Percentiles rank a stretch among this genome's conserved stretches.
phyloP scores from a whole-genome alignment of 1,140 invertebrate genomes.

The Dinoponera quadriceps region DNA sequence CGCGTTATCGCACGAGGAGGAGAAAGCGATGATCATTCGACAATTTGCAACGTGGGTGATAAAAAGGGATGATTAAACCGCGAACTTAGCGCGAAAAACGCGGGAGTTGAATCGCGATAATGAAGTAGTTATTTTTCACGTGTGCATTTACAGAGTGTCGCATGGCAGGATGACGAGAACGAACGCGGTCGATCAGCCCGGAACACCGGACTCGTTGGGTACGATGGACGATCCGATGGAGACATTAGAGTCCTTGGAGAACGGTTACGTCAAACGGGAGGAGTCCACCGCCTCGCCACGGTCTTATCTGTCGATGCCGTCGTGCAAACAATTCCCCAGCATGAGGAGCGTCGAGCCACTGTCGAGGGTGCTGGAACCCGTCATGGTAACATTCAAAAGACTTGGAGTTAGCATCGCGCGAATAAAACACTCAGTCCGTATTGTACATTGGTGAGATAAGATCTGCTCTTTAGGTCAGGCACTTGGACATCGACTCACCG shows the following conservation, averaged over 20 bases:
- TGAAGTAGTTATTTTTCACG: conserved; percentile 1
- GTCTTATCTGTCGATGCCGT: conserved; percentile 93
- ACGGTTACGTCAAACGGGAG: conserved; percentile 73
- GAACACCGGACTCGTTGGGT: conserved; percentile 72
- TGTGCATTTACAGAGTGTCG: conserved; percentile 57
- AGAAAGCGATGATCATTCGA: conserved; percentile 15
- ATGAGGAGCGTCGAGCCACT: conserved; percentile 90
- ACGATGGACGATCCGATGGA: conserved; percentile 69
- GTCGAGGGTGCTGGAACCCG: conserved; percentile 91
- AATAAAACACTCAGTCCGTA: neutral
- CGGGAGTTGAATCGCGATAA: neutral
- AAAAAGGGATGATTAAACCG: neutral
- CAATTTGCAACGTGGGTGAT: neutral
- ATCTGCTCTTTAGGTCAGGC: conserved; percentile 73
- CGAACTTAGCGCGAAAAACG: neutral
- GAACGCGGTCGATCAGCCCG: conserved; percentile 71
- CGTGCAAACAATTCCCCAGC: conserved; percentile 91
- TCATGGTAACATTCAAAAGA: conserved; percentile 79
- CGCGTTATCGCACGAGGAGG: neutral
- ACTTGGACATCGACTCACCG: conserved; percentile 81
- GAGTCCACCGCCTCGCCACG: conserved; percentile 86
- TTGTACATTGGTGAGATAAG: neutral
- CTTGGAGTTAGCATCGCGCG: neutral
- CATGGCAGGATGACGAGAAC: conserved; percentile 73
- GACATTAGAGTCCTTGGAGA: conserved; percentile 77